Percentiles rank a stretch among this genome's conserved stretches.
Evolutionary conservation across 1,140 invertebrate genomes (phyloP).

Genomic region (Magallana ariakensis): DNA sequence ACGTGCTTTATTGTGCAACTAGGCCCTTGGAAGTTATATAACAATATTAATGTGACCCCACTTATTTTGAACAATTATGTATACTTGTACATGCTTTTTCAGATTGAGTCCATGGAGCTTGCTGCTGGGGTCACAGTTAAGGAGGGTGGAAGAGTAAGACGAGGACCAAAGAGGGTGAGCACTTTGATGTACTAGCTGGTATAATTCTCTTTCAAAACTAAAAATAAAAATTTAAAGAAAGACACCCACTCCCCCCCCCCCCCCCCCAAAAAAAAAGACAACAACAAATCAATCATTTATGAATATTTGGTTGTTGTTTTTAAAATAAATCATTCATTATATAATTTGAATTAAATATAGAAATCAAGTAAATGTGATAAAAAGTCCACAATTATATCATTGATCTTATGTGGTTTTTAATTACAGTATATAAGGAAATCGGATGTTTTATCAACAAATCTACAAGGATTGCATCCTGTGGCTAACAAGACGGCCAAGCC

Average conservation of each 20-base stretch:
- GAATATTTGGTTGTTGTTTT: too few species aligned
- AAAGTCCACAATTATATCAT: background rate
- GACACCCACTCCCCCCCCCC: too few species aligned
- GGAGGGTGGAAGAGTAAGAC: constrained; percentile 74
- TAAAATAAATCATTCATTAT: too few species aligned
- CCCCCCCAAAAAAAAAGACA: too few species aligned
- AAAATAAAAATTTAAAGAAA: too few species aligned
- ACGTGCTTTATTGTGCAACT: too few species aligned
- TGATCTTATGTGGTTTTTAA: constrained; percentile 30
- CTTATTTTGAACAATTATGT: too few species aligned
- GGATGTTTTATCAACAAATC: constrained; percentile 66
- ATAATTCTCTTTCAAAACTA: too few species aligned
- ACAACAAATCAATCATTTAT: too few species aligned
- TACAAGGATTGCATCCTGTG: constrained; percentile 68
- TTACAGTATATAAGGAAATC: constrained; percentile 71
- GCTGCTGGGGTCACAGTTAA: constrained; percentile 73
- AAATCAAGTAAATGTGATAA: background rate
- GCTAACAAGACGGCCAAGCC: constrained; percentile 58
- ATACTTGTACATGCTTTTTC: background rate
- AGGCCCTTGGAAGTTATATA: too few species aligned
- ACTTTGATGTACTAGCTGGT: background rate
- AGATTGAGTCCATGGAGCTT: constrained; percentile 77
- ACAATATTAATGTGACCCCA: too few species aligned
- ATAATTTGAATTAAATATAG: background rate
- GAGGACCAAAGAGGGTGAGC: constrained; percentile 74